Evolutionary conservation across 2,888 invertebrate species (phyloP), one percentile per base, ranked within the genome.

Genomic region (Drosophila rubida): DNA sequence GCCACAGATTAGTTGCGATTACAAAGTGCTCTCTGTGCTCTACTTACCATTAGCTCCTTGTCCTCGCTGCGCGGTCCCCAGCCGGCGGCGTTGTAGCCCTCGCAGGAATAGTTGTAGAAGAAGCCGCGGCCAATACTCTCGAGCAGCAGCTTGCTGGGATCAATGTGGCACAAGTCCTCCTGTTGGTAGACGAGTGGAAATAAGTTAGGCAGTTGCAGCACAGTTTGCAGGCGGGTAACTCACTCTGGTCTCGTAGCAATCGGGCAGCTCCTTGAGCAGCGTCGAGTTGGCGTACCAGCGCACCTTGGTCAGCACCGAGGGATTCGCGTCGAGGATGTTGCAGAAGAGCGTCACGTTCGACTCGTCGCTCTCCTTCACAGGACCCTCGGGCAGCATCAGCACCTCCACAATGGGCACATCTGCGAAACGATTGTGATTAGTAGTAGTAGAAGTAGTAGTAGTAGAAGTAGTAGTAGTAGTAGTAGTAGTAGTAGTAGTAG

Each of bases 91-190:
- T 98, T 98, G 91, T 94, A 95, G 13, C 98, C 98, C 87, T 96
- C 95, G 91, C 98, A 98, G 0, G 97, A 96, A 92, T 98, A 98
- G 92, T 98, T 98, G 23, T 98, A 98, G 85, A 97, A 96, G 92
- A 98, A 97, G 59, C 95, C 95, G 90, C 97, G 95, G 4, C 95
- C 96, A n/a, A 98, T 96, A 76, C 95, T 95, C 84, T 97, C 96
- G 25, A 98, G 93, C 30, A 97, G 93, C 86, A 98, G 93, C 93
- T 96, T 95, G 76, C 96, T 96, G 0, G 97, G 97, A 90, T 97
- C 97, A 84, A 97, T 95, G 91, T 96, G 96, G 90, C 97, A 97
- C 88, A 97, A 95, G 11, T 95, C 93, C 80, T 93, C 94, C 89
- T 91, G 58, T 1, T n/a, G n/a, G 1, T 7, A 0, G 0, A 32